Base-by-base conservation (phyloP, 2,797 vertebrate genomes). In the Clarias platycephalus region DNA sequence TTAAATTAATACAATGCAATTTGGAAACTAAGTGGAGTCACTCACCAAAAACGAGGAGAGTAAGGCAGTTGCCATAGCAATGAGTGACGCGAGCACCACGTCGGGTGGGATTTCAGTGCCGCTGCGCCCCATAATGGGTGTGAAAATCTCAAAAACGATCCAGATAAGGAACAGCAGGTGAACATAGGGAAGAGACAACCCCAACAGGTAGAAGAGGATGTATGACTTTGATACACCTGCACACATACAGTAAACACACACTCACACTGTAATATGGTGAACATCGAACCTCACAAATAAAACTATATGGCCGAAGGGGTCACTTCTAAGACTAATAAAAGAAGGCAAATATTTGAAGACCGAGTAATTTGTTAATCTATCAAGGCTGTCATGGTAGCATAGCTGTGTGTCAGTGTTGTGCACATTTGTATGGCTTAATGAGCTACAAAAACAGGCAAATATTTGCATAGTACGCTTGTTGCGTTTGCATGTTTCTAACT, bases 81-180 rank as follows among this genome's bases (percentile, higher is more conserved):
- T 91, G 74, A 98, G 92, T 83, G 95, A 91, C 34, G 97, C 97
- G 90, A 99, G 88, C 70, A 98, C 95, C 81, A 97, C 85, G 81
- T 99, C 98, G 0, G 98, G 97, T 7, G 96, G 97, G 60, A 98
- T 97, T 92, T 99, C 97, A 0, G 97, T 97, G 85, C 98, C 98
- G 22, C 97, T 98, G 87, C 98, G 97, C 10, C 98, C 98, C 92
- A 99, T 95, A 85, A 99, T 98, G 83, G 98, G 98, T 0, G 96
- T 96, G 89, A 99, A 98, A 93, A 99, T 98, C 93, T 99, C 98
- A 92, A 98, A 99, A 68, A 98, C 95, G 57, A 97, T 96, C 97
- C 97, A 98, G 89, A 97, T 96, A 86, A 99, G 95, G 89, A 99
- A 99, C 90, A 97, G 92, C 85, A 96, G 94, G 90, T 98, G 97